A percentile compares a stretch with the other conserved stretches of the same genome.
These are phyloP conservation scores for Enteromius mattozi DNA, from an alignment of 2,797 vertebrate species.

Conservation along the genomic window DNA sequence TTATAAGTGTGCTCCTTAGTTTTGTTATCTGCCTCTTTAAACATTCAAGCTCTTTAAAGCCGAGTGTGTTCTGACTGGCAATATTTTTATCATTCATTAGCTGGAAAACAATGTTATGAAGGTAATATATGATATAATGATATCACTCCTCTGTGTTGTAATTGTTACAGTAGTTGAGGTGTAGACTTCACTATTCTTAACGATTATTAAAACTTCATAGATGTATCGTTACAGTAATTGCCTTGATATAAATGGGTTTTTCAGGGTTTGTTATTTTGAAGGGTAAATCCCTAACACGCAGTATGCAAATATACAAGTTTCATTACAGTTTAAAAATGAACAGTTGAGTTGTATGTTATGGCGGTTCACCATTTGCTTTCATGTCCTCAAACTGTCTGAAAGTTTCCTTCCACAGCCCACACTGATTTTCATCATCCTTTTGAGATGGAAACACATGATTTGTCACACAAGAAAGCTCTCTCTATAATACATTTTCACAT, in stretches of 20 bases:
- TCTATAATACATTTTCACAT: not conserved
- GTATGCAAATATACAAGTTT: not conserved
- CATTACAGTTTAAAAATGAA: not conserved
- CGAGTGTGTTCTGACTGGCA: not conserved
- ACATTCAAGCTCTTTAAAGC: not conserved
- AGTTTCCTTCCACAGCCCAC: constrained; percentile 85
- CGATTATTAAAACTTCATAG: no score
- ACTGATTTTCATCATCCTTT: constrained; percentile 70
- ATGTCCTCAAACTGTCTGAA: constrained; percentile 86
- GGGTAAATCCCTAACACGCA: not conserved
- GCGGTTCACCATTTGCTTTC: constrained; percentile 85
- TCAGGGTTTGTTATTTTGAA: not conserved
- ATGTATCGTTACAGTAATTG: not conserved
- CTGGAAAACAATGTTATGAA: not conserved
- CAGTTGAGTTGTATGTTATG: not conserved
- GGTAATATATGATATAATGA: no score
- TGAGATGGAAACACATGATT: constrained; percentile 10
- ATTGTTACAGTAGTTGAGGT: not conserved
- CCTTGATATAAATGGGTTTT: not conserved
- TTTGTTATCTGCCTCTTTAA: not conserved
- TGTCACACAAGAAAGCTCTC: not conserved
- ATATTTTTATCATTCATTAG: not conserved
- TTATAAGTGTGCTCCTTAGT: no score
- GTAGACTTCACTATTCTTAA: not conserved
- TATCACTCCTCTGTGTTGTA: no score